Evolutionary conservation across 2,113 vertebrate genomes (phyloP).

Genomic region (Eptesicus fuscus): DNA sequence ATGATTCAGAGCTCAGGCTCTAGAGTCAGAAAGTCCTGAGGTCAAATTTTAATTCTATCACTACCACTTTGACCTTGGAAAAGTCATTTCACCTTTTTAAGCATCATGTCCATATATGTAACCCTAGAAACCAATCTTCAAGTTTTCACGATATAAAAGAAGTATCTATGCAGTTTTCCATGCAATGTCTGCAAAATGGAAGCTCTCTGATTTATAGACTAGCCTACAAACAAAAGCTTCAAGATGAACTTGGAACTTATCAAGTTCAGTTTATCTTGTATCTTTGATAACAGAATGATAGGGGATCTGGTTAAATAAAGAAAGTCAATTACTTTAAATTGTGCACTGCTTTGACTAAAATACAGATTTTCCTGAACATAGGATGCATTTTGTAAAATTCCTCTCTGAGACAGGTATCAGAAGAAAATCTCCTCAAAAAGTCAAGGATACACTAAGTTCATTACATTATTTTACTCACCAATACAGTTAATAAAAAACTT

Average conservation of each 20-base stretch:
- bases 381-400: background rate
- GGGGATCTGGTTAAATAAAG: background rate
- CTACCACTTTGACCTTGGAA: background rate
- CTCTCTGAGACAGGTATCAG: background rate
- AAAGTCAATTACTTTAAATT: background rate
- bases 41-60: background rate
- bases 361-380: background rate
- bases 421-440: background rate
- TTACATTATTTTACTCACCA: conserved; percentile 39
- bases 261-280: background rate
- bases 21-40: background rate
- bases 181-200: background rate
- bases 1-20: background rate
- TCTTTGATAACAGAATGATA: background rate
- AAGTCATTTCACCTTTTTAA: background rate
- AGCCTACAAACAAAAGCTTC: background rate
- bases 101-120: background rate
- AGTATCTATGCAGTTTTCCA: background rate
- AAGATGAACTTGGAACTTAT: background rate
- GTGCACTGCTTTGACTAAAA: background rate
- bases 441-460: background rate
- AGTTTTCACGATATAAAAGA: background rate
- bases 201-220: background rate
- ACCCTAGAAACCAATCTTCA: background rate
- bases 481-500: conserved; percentile 5